These are phyloP conservation scores for Myripristis jacobus DNA, from an alignment of 2,797 vertebrate genomes.

Conservation along the genomic window DNA sequence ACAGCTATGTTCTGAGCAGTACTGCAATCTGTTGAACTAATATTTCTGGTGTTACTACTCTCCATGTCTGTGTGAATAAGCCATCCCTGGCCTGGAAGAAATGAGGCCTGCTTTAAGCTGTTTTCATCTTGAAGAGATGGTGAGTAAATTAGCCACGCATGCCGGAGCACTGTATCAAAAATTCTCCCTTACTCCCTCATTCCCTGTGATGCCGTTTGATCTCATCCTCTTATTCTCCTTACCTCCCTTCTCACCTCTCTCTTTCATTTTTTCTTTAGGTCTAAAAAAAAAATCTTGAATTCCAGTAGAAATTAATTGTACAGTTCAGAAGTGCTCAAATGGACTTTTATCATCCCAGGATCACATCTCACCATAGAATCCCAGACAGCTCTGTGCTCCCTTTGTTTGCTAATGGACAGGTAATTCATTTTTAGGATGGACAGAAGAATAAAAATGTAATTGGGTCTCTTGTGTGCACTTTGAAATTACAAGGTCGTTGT, in stretches of 20 bases:
- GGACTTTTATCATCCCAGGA: slow-evolving; percentile 44
- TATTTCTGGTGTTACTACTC: slow-evolving; percentile 60
- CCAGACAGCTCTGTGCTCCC: slow-evolving; percentile 8
- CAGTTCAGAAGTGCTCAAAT: slow-evolving; percentile 32
- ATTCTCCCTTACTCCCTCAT: slow-evolving; percentile 57
- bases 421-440: slow-evolving; percentile 21
- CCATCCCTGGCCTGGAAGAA: slow-evolving; percentile 47
- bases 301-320: slow-evolving; percentile 14
- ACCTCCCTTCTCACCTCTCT: slow-evolving; percentile 46
- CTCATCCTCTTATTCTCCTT: slow-evolving; percentile 45
- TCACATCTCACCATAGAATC: slow-evolving; percentile 40
- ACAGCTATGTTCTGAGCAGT: slow-evolving; percentile 55
- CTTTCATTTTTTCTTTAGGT: slow-evolving; percentile 36
- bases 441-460: background rate
- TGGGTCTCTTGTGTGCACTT: slow-evolving; percentile 7
- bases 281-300: slow-evolving; percentile 1
- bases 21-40: slow-evolving; percentile 65
- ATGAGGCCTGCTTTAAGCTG: slow-evolving; percentile 32
- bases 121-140: slow-evolving; percentile 36
- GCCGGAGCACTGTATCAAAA: slow-evolving; percentile 56
- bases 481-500: background rate
- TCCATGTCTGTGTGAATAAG: slow-evolving; percentile 57
- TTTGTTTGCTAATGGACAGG: slow-evolving; percentile 57
- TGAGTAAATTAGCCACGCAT: slow-evolving; percentile 55
- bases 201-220: slow-evolving; percentile 73